phyloP scores from a whole-genome alignment of 2,888 invertebrate species.

The Omphaloscelis lunosa region DNA sequence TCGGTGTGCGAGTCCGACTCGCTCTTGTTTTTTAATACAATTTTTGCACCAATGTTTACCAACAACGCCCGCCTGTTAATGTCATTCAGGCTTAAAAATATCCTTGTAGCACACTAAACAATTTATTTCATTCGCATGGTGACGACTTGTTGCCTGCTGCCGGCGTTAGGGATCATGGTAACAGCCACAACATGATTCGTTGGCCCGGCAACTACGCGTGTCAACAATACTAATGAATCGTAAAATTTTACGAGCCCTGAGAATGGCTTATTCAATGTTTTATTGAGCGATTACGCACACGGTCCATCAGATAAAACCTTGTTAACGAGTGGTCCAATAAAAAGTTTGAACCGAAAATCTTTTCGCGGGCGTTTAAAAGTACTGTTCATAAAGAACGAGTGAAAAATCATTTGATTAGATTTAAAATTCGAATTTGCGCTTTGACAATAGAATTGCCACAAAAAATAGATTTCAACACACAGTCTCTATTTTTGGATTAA shows the following conservation, averaged over 20 bases:
- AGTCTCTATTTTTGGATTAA: neutral
- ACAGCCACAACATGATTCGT: constrained; percentile 13
- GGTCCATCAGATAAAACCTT: constrained; percentile 1
- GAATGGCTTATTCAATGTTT: constrained; percentile 30
- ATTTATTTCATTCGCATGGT: neutral
- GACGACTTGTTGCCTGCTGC: neutral
- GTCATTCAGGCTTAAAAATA: neutral
- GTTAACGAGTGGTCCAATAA: neutral
- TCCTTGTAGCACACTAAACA: neutral
- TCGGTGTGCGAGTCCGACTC: too few species aligned
- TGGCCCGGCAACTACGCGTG: constrained; percentile 29
- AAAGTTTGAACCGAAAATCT: neutral
- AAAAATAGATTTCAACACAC: neutral
- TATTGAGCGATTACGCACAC: constrained; percentile 31
- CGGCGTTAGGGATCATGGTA: constrained; percentile 5
- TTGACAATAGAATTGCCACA: constrained; percentile 8
- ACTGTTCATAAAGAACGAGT: neutral
- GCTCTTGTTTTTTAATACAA: neutral
- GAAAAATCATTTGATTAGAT: neutral
- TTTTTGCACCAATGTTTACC: too few species aligned
- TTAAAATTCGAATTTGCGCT: constrained; percentile 24
- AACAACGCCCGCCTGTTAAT: too few species aligned
- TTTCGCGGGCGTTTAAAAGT: constrained; percentile 16
- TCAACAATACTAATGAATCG: constrained; percentile 34
- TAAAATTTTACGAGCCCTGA: constrained; percentile 24